phyloP scores from a whole-genome alignment of 1,140 invertebrate genomes.

The Euura lappo region DNA sequence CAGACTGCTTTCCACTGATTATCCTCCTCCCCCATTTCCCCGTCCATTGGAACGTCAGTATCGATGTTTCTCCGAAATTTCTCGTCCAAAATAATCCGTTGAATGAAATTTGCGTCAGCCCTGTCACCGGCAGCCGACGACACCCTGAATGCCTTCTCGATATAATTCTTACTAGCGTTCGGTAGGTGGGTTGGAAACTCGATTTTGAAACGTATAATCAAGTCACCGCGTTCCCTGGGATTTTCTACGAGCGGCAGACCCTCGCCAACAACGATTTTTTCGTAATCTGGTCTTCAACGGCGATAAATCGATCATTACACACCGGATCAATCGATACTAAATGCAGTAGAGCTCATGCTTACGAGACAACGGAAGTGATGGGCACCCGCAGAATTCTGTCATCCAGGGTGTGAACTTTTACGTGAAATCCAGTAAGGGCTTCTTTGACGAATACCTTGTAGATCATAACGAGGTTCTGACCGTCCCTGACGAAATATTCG shows the following conservation, averaged over 20 bases:
- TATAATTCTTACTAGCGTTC: conserved; percentile 54
- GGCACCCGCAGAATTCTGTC: conserved; percentile 69
- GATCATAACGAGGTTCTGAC: conserved; percentile 71
- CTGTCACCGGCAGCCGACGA: conserved; percentile 34
- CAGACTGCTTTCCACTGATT: not conserved
- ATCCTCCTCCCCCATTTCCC: conserved; percentile 19
- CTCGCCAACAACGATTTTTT: conserved; percentile 66
- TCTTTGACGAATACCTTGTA: conserved; percentile 67
- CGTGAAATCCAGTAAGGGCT: conserved; percentile 69
- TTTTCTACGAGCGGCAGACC: conserved; percentile 66
- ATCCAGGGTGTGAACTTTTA: conserved; percentile 72
- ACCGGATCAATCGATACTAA: not conserved
- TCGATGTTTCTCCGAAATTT: conserved; percentile 50
- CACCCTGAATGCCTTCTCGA: conserved; percentile 57
- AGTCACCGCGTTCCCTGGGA: conserved; percentile 58
- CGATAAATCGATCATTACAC: conserved; percentile 1
- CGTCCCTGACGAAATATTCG: conserved; percentile 75
- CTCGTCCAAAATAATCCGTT: conserved; percentile 55
- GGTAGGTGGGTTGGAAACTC: conserved; percentile 64
- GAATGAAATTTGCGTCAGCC: conserved; percentile 47
- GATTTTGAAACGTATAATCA: conserved; percentile 64
- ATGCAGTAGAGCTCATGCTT: conserved; percentile 32
- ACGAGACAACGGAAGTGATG: conserved; percentile 73
- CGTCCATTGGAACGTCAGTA: conserved; percentile 29
- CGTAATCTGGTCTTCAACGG: conserved; percentile 62